Evolutionary conservation across 2,113 vertebrate species (phyloP).

Genomic region (Scomber colias): DNA sequence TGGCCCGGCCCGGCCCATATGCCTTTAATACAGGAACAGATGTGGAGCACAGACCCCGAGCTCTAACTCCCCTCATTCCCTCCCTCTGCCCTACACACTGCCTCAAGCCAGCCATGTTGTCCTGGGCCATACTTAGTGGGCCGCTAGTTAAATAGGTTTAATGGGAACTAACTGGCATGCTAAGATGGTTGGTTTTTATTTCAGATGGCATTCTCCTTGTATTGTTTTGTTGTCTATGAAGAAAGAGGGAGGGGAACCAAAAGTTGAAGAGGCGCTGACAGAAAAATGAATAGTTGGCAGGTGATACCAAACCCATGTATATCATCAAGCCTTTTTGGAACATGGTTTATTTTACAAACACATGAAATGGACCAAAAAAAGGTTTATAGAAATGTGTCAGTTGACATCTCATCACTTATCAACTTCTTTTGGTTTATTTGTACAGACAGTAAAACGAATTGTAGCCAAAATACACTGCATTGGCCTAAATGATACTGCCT

Average conservation of each 20-base stretch:
- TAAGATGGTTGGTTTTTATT: conserved; percentile 75
- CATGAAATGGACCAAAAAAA: conserved; percentile 48
- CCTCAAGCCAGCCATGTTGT: conserved; percentile 72
- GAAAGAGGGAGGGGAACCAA: conserved; percentile 24
- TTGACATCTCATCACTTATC: conserved; percentile 55
- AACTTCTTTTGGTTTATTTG: conserved; percentile 24
- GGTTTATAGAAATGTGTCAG: conserved; percentile 48
- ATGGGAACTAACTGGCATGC: conserved; percentile 75
- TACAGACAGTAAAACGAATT: too few relatives aligned
- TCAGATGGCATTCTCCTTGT: conserved; percentile 66
- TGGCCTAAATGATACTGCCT: conserved; percentile 14
- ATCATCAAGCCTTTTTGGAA: conserved; percentile 54
- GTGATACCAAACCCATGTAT: conserved; percentile 56
- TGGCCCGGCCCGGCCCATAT: conserved; percentile 79
- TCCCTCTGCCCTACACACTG: conserved; percentile 58
- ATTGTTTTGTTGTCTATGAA: conserved; percentile 34
- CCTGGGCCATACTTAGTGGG: conserved; percentile 68
- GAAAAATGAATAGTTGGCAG: conserved; percentile 65
- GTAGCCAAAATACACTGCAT: conserved; percentile 17
- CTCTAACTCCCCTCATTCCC: conserved; percentile 56
- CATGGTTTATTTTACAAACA: conserved; percentile 58
- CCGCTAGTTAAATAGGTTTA: conserved; percentile 75
- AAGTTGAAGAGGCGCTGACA: conserved; percentile 55
- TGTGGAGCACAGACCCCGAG: conserved; percentile 76
- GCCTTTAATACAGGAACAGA: conserved; percentile 87